Evolutionary conservation across 2,797 vertebrate species (phyloP), one percentile per base, ranked within the genome.

Genomic region (Sebastes iracundus): DNA sequence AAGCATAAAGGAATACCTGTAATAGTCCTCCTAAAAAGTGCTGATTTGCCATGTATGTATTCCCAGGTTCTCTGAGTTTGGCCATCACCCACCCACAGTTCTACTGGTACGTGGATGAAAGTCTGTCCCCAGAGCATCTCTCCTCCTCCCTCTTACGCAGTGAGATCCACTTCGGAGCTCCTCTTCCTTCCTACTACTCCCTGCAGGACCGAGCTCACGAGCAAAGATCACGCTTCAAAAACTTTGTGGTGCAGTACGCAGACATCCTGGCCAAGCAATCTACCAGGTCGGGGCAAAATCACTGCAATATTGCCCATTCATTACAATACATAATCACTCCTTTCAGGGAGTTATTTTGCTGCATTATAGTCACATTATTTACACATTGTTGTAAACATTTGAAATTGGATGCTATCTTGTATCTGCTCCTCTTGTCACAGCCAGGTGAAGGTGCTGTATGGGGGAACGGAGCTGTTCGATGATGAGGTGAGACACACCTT

Each of bases 81-180:
- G 98, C 98, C 83, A 99, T 99, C 96, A 99, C 98, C 49, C 98
- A 99, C 90, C 98, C 98, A 0, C 98, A 99, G 90, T 99, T 99
- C 95, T 99, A 99, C 95, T 99, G 98, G 98, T 99, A 99, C 0
- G 98, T 99, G 93, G 98, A 99, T 1, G 98, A 99, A 92, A 96
- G 94, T 2, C 94, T 99, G 56, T 97, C 97, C 1, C 97, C 96
- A 0, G 97, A 97, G 90, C 97, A 95, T 82, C 96, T 96, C 88
- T 98, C 96, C 86, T 99, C 98, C 87, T 96, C 97, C 42, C 96
- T 99, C 71, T 94, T 99, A 75, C 95, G 98, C 75, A 99, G 98
- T 0, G 98, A 99, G 91, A 98, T 99, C 90, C 97, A 99, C 87
- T 99, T 99, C 0, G 98, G 98, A 4, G 98, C 98, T 0, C 98